These are phyloP conservation scores for Thyatira batis DNA, from an alignment of 2,888 invertebrate genomes.

Conservation along the genomic window DNA sequence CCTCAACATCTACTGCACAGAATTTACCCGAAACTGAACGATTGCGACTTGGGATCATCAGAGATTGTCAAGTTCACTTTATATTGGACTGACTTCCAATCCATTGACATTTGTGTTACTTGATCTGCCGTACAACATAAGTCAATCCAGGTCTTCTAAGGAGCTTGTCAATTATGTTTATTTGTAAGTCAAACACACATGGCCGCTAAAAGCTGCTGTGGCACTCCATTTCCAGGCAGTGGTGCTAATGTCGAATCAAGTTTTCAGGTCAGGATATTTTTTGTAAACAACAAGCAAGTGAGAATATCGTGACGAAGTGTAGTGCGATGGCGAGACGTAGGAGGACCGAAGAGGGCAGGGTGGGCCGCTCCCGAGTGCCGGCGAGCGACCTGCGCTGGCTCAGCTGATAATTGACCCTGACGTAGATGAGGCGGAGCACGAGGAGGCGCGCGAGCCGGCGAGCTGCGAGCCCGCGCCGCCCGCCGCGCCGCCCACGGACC, in stretches of 20 bases:
- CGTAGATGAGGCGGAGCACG: constrained; percentile 72
- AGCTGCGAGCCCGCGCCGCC: constrained; percentile 51
- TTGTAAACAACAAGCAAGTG: constrained; percentile 49
- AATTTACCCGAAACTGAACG: background rate
- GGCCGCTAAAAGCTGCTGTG: constrained; percentile 48
- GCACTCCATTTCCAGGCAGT: constrained; percentile 59
- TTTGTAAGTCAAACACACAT: constrained; percentile 50
- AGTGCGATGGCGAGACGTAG: constrained; percentile 26
- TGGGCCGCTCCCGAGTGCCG: constrained; percentile 56
- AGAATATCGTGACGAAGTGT: constrained; percentile 42
- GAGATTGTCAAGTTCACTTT: constrained; percentile 1
- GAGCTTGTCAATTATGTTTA: constrained; percentile 43
- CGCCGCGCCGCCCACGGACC: constrained; percentile 36
- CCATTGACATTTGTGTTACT: background rate
- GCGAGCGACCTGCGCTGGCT: constrained; percentile 73
- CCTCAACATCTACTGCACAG: background rate
- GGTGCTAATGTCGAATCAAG: constrained; percentile 80
- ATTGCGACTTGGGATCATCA: background rate
- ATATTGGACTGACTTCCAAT: constrained; percentile 1
- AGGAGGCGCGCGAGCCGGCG: constrained; percentile 52
- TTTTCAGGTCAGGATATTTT: constrained; percentile 77
- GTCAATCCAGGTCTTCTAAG: constrained; percentile 9
- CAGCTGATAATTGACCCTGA: constrained; percentile 61
- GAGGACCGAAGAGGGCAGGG: constrained; percentile 55
- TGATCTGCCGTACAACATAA: background rate